Conservation (phyloP, 1,140 invertebrate species). For the Lordiphosa mommai region DNA sequence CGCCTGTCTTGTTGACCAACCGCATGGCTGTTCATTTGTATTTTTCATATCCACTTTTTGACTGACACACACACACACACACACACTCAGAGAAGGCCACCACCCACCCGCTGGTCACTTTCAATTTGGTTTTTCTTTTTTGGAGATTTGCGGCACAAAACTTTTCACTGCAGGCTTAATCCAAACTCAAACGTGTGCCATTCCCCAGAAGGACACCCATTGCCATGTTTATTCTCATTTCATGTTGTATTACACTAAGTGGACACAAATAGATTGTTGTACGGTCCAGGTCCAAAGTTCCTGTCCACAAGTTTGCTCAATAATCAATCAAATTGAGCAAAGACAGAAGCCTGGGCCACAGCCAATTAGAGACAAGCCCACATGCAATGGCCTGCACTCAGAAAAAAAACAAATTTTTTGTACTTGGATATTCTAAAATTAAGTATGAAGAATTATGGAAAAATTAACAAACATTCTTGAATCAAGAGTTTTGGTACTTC, state of each 20-base stretch:
- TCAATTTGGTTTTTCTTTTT: slow-evolving; percentile 70
- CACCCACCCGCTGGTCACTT: slow-evolving; percentile 50
- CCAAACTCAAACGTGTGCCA: slow-evolving; percentile 12
- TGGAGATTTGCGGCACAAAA: slow-evolving; percentile 42
- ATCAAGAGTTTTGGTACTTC: no score
- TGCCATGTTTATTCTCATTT: slow-evolving; percentile 17
- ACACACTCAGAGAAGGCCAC: background rate
- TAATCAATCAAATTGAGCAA: slow-evolving; percentile 72
- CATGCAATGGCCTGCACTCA: slow-evolving; percentile 48
- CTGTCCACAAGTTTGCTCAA: slow-evolving; percentile 75
- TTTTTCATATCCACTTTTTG: slow-evolving; percentile 64
- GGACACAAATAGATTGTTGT: slow-evolving; percentile 74
- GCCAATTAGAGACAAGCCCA: slow-evolving; percentile 53
- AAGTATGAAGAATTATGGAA: no score
- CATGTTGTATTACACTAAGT: slow-evolving; percentile 69
- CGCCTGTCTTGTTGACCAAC: slow-evolving; percentile 69
- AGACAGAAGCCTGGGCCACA: slow-evolving; percentile 11
- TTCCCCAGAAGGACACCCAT: slow-evolving; percentile 24
- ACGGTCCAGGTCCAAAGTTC: slow-evolving; percentile 27
- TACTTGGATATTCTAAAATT: no score
- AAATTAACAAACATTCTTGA: background rate
- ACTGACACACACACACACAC: slow-evolving; percentile 26
- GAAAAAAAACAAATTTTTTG: slow-evolving; percentile 4
- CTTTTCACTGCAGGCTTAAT: slow-evolving; percentile 28
- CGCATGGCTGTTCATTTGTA: slow-evolving; percentile 67